Percentiles rank a stretch among this genome's conserved stretches.
phyloP scores from a whole-genome alignment of 2,797 vertebrate genomes.

The Notolabrus celidotus region DNA sequence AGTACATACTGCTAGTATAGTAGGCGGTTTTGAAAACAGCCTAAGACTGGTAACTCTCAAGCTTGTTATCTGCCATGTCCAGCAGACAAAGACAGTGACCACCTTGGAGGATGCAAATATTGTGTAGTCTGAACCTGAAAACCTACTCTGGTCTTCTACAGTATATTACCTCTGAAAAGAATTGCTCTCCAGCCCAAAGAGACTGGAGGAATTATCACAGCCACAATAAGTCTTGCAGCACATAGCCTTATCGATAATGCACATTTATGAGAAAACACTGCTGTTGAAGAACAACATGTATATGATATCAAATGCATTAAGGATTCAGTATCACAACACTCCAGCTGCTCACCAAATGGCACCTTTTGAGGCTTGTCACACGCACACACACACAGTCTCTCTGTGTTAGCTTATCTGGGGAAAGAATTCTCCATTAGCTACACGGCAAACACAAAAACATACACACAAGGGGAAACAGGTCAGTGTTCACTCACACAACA shows the following conservation, averaged over 20 bases:
- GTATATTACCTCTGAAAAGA: neutral
- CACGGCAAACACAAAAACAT: slow-evolving; percentile 15
- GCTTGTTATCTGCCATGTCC: neutral
- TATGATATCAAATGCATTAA: slow-evolving; percentile 10
- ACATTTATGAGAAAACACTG: neutral
- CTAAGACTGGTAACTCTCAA: neutral
- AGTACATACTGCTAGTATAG: too few species aligned
- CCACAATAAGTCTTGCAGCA: neutral
- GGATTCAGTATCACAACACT: slow-evolving; percentile 5
- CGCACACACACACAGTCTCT: slow-evolving; percentile 12
- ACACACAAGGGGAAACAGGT: slow-evolving; percentile 21
- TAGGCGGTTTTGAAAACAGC: too few species aligned
- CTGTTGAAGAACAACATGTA: neutral
- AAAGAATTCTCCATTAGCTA: slow-evolving; percentile 32
- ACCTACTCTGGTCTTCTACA: neutral
- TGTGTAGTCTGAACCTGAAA: neutral
- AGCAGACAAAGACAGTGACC: too few species aligned
- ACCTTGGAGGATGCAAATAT: neutral
- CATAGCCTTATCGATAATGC: neutral
- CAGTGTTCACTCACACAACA: slow-evolving; percentile 13
- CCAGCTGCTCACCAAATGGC: slow-evolving; percentile 5
- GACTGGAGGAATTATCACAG: neutral
- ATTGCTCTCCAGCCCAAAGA: neutral
- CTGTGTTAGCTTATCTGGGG: slow-evolving; percentile 27
- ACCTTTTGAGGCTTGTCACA: slow-evolving; percentile 4